Conservation (phyloP, 1,140 invertebrate genomes). For the Forficula auricularia region DNA sequence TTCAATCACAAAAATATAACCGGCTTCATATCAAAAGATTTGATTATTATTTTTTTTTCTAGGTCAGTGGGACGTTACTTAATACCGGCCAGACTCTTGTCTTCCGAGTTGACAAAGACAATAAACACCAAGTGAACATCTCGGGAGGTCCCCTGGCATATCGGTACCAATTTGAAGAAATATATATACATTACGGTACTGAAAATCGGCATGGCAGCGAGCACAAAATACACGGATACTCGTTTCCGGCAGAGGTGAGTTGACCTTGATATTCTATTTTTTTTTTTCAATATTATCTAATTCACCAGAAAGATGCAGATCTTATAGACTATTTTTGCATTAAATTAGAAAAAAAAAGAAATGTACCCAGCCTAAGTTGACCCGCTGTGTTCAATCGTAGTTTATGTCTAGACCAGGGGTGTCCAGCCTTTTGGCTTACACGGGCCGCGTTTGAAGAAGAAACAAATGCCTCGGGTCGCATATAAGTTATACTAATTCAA, state of each 20-base stretch:
- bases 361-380: no score
- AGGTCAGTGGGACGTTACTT: conserved; percentile 72
- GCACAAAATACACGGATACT: conserved; percentile 78
- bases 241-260: conserved; percentile 85
- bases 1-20: no score
- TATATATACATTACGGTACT: conserved; percentile 86
- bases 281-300: not conserved
- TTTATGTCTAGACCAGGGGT: no score
- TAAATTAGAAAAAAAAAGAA: no score
- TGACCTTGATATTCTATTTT: conserved; percentile 20
- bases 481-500: no score
- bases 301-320: not conserved
- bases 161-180: conserved; percentile 74
- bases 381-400: no score
- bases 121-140: conserved; percentile 72
- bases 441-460: no score
- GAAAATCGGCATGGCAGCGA: conserved; percentile 77
- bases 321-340: no score
- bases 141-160: conserved; percentile 91
- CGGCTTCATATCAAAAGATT: no score
- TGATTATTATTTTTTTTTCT: not conserved
- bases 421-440: no score
- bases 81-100: conserved; percentile 84
- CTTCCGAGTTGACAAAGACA: conserved; percentile 72
- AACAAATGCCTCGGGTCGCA: no score